Percentiles rank a stretch among this genome's conserved stretches.
Conservation (phyloP, 2,113 vertebrate species). For the Cisticola juncidis region DNA sequence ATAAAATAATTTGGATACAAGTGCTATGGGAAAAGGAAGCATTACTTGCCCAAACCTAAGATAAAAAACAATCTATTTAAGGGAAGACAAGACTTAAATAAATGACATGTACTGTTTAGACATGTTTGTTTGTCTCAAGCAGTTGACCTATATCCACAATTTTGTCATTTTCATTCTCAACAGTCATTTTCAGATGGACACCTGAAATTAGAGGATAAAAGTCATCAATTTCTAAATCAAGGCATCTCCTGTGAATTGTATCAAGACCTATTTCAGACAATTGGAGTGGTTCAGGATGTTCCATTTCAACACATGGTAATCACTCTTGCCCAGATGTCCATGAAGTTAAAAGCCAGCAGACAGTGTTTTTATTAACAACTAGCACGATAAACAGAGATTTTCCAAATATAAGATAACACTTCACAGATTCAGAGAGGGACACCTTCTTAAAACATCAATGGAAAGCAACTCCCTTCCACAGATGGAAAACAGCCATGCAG, state of each 20-base stretch:
- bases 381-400: neutral
- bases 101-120: neutral
- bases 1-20: neutral
- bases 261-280: neutral
- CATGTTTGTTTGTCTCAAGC: neutral
- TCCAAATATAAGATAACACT: constrained; percentile 1
- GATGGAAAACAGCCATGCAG: neutral
- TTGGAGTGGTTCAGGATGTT: neutral
- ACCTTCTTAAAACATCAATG: neutral
- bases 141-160: neutral
- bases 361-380: neutral
- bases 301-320: neutral
- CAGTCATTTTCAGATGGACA: neutral
- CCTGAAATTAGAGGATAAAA: neutral
- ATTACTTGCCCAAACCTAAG: neutral
- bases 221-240: neutral
- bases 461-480: neutral
- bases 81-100: neutral
- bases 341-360: neutral
- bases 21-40: neutral
- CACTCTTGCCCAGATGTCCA: neutral
- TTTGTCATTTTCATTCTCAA: neutral
- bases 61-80: neutral
- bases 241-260: neutral
- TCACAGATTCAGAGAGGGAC: neutral